Conservation (phyloP, 2,797 vertebrate genomes). For the Sibirionetta formosa region DNA sequence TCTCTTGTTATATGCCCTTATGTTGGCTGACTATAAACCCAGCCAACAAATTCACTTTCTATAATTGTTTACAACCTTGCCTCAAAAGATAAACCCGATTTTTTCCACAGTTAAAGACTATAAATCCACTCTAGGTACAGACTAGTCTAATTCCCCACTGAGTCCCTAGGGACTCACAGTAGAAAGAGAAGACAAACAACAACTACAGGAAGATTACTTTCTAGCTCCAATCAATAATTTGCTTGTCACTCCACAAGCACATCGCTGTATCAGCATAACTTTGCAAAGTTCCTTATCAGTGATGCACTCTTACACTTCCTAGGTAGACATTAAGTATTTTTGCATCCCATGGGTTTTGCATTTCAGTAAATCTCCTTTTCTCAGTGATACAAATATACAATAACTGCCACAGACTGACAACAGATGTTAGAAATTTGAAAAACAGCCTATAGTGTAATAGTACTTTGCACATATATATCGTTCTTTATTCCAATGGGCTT, state of each 20-base stretch:
- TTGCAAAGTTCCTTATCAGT: not conserved
- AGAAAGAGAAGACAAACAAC: conserved; percentile 25
- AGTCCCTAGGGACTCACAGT: not conserved
- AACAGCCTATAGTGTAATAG: not conserved
- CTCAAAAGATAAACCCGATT: not conserved
- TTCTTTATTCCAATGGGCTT: not conserved
- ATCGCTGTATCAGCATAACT: not conserved
- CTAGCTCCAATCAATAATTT: conserved; percentile 33
- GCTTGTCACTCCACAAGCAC: not conserved
- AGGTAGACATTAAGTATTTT: not conserved
- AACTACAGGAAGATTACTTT: not conserved
- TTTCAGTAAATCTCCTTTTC: conserved; percentile 18
- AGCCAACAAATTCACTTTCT: not conserved
- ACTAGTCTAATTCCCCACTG: not conserved
- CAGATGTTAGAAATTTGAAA: not conserved
- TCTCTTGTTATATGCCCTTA: accelerated
- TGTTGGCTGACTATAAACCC: not conserved
- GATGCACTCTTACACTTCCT: not conserved
- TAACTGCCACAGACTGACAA: not conserved
- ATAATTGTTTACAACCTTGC: not conserved
- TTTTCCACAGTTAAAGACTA: not conserved
- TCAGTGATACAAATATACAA: not conserved
- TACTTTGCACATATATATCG: not conserved
- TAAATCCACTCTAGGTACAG: not conserved
- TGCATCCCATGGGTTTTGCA: not conserved